Evolutionary conservation across 2,113 vertebrate genomes (phyloP).

Genomic region (Hydrochoerus hydrochaeris): DNA sequence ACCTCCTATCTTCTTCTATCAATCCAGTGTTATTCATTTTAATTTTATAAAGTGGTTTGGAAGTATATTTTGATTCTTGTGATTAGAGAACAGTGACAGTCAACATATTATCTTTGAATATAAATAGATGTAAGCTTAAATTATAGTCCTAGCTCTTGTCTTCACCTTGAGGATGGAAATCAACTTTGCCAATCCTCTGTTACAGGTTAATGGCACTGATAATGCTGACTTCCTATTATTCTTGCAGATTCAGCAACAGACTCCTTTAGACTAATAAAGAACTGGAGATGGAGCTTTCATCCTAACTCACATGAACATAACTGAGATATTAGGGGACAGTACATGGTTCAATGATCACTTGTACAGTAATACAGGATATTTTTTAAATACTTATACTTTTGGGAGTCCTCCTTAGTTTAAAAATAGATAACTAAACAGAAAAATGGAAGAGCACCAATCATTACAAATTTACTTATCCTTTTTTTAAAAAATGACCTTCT

Average conservation of each 20-base stretch:
- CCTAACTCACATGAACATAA: not conserved
- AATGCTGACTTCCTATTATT: not conserved
- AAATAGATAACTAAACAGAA: not conserved
- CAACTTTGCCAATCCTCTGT: not conserved
- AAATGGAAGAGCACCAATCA: not conserved
- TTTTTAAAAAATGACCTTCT: not conserved
- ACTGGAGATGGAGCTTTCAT: not conserved
- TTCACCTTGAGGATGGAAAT: slow-evolving; percentile 39
- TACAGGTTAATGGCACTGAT: not conserved
- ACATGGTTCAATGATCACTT: not conserved
- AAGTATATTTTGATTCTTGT: slow-evolving; percentile 45
- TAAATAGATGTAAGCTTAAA: slow-evolving; percentile 28
- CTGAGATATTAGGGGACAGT: not conserved
- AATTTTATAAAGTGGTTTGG: not conserved
- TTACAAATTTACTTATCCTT: not conserved
- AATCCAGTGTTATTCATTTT: not conserved
- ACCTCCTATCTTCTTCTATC: not conserved
- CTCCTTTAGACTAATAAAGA: not conserved
- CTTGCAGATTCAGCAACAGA: not conserved
- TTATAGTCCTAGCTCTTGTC: not conserved
- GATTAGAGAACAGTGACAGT: not conserved
- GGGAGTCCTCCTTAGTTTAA: not conserved
- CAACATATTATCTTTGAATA: not conserved
- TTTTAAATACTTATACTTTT: not conserved
- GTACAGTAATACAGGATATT: not conserved